Percentiles rank a stretch among this genome's conserved stretches.
Evolutionary conservation across 2,113 vertebrate species (phyloP).

Genomic region (Polypterus senegalus): DNA sequence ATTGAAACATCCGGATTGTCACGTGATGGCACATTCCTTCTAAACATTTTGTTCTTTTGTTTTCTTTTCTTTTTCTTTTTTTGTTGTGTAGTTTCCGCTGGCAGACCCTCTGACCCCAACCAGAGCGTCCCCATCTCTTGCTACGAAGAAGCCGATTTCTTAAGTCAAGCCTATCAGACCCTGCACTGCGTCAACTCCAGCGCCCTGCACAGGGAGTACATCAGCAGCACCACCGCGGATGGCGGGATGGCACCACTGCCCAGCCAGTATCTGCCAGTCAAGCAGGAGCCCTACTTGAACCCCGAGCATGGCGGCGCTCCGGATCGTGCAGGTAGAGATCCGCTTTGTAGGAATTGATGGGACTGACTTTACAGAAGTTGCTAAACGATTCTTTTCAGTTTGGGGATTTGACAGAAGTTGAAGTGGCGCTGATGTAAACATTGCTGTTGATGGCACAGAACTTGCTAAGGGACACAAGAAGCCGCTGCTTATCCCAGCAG

Average conservation of each 20-base stretch:
- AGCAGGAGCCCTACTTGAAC: neutral
- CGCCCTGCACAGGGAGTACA: neutral
- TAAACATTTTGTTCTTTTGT: no score
- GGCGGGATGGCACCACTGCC: neutral
- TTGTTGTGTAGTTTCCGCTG: neutral
- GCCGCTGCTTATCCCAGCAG: no score
- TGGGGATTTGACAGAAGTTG: no score
- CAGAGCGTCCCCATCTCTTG: neutral
- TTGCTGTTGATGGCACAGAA: no score
- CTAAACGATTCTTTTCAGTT: no score
- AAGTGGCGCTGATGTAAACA: no score
- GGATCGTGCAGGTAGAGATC: neutral
- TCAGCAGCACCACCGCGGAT: neutral
- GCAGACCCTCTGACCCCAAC: neutral
- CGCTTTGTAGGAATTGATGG: no score
- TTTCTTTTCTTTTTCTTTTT: neutral
- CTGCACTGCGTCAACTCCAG: neutral
- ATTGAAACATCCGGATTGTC: no score
- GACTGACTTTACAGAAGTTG: no score
- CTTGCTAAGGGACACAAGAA: no score
- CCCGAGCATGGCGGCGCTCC: neutral
- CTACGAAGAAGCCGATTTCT: neutral
- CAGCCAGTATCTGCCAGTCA: neutral
- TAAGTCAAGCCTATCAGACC: neutral
- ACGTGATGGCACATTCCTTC: no score